phyloP scores from a whole-genome alignment of 2,113 vertebrate genomes.

The Passer montanus region DNA sequence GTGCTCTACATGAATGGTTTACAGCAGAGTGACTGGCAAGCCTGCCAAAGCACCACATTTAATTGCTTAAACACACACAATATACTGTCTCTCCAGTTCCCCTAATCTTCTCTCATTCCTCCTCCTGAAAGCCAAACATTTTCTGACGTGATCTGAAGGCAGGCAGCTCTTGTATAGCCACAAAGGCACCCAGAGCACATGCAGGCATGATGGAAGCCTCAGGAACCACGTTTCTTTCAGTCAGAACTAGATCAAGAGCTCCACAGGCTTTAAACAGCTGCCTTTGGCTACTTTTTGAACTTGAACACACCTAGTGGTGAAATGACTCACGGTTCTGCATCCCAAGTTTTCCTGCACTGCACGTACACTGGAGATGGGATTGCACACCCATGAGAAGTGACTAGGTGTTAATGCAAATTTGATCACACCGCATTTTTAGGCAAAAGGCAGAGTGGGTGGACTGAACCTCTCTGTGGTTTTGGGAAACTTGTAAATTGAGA shows the following conservation, averaged over 20 bases:
- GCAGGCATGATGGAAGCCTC: accelerated
- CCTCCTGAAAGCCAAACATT: not conserved
- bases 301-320: not conserved
- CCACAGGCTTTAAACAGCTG: not conserved
- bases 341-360: not conserved
- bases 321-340: not conserved
- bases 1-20: accelerated
- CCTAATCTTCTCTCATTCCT: not conserved
- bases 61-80: not conserved
- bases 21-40: not conserved
- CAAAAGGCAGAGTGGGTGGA: not conserved
- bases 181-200: not conserved
- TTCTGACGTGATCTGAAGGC: not conserved
- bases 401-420: not conserved
- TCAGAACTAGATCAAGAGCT: not conserved
- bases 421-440: not conserved
- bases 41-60: not conserved
- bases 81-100: not conserved
- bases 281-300: not conserved
- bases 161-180: not conserved
- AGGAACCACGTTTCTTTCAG: not conserved
- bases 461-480: not conserved
- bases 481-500: not conserved
- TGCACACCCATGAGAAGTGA: not conserved
- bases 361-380: not conserved